phyloP scores from a whole-genome alignment of 2,113 vertebrate species.

The Acanthochromis polyacanthus region DNA sequence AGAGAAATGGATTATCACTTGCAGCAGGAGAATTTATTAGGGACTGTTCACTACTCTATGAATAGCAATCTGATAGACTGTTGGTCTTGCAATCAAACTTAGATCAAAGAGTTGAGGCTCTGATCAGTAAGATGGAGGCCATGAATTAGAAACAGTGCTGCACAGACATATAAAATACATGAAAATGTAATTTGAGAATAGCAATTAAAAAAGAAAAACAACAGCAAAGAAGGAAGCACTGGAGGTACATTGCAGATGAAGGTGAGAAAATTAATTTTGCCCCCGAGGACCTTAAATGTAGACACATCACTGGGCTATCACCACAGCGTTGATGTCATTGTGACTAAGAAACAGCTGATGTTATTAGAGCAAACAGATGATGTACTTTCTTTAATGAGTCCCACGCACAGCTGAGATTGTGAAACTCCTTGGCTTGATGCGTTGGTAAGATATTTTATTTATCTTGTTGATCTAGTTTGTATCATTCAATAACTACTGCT shows the following conservation, averaged over 20 bases:
- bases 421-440: neutral
- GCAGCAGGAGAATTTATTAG: neutral
- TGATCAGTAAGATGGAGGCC: slow-evolving; percentile 6
- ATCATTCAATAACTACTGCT: neutral
- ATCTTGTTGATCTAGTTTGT: neutral
- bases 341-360: slow-evolving; percentile 10
- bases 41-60: neutral
- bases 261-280: slow-evolving; percentile 38
- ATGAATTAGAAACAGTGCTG: neutral
- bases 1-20: neutral
- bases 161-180: neutral
- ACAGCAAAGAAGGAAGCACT: neutral
- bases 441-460: neutral
- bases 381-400: slow-evolving; percentile 19
- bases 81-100: slow-evolving; percentile 14
- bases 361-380: slow-evolving; percentile 18
- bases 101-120: neutral
- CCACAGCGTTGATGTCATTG: slow-evolving; percentile 10
- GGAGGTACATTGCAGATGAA: slow-evolving; percentile 16
- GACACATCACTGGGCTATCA: slow-evolving; percentile 27
- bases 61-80: slow-evolving; percentile 4
- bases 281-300: slow-evolving; percentile 6
- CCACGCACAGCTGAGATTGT: neutral
- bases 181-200: neutral
- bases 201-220: too few species aligned